A percentile compares a stretch with the other conserved stretches of the same genome.
These are phyloP conservation scores for Dromaius novaehollandiae DNA, from an alignment of 2,113 vertebrate genomes.

Conservation along the genomic window DNA sequence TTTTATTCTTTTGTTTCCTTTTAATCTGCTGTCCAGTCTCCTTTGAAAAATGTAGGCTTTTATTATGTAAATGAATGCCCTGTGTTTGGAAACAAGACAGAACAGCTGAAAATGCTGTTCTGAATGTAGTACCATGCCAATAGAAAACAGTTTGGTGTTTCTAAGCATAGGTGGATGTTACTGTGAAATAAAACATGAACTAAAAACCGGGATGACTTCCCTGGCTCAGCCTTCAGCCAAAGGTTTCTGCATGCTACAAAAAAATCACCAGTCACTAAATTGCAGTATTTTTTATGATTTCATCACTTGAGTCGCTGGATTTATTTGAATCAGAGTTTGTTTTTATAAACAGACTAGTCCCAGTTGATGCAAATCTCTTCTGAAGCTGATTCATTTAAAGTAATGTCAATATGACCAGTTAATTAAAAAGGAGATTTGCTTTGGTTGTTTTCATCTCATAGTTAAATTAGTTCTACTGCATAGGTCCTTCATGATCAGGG, in stretches of 20 bases:
- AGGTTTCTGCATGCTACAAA: neutral
- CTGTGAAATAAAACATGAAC: neutral
- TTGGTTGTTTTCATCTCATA: neutral
- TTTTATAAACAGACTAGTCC: neutral
- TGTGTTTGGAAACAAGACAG: neutral
- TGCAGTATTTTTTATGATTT: neutral
- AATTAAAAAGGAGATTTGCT: neutral
- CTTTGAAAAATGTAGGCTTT: neutral
- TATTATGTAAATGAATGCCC: neutral
- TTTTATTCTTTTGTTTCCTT: neutral
- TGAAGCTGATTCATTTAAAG: neutral
- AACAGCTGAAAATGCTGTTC: neutral
- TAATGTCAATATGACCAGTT: neutral
- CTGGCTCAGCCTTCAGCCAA: neutral
- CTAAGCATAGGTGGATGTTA: neutral
- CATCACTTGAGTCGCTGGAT: neutral
- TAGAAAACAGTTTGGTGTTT: neutral
- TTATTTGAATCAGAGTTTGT: neutral
- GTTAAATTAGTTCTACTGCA: neutral
- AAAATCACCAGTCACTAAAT: neutral
- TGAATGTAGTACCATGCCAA: neutral
- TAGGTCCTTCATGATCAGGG: neutral
- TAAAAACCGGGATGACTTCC: neutral
- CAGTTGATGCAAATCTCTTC: neutral
- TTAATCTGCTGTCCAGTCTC: neutral